phyloP scores from a whole-genome alignment of 2,888 invertebrate genomes.

The Rosalia funebris region DNA sequence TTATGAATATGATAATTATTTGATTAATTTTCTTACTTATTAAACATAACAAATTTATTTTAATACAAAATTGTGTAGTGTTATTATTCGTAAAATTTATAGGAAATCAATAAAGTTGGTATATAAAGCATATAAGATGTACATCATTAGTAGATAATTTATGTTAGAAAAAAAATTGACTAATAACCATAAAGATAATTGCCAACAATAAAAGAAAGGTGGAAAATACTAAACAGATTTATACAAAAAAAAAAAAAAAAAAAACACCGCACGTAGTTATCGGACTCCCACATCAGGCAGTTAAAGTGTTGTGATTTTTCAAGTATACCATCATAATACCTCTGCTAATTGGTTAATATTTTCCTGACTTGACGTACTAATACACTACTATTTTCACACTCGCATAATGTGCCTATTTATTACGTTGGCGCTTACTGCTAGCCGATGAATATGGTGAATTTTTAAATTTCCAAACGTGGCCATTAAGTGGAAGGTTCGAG shows the following conservation, averaged over 20 bases:
- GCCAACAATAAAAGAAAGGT: slow-evolving; percentile 15
- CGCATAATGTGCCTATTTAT: slow-evolving; percentile 26
- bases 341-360: slow-evolving; percentile 26
- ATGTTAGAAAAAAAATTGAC: slow-evolving; percentile 16
- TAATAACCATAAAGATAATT: slow-evolving; percentile 22
- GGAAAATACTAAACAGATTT: slow-evolving; percentile 18
- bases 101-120: not conserved
- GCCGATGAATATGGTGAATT: slow-evolving; percentile 5
- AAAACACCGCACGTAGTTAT: slow-evolving; percentile 14
- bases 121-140: too few species aligned
- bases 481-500: slow-evolving; percentile 1
- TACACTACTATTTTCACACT: slow-evolving; percentile 25
- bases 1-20: too few species aligned
- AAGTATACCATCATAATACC: slow-evolving; percentile 3
- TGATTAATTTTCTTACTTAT: too few species aligned
- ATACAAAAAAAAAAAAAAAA: slow-evolving; percentile 19
- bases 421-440: slow-evolving; percentile 14
- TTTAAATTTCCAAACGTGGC: not conserved
- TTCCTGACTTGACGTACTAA: slow-evolving; percentile 10
- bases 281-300: slow-evolving; percentile 17
- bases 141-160: slow-evolving; percentile 17
- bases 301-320: slow-evolving; percentile 19
- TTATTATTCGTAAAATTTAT: too few species aligned
- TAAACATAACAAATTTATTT: too few species aligned
- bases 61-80: too few species aligned